These are phyloP conservation scores for Meloidogyne floridensis DNA, from an alignment of 1,140 invertebrate genomes.

Conservation along the genomic window DNA sequence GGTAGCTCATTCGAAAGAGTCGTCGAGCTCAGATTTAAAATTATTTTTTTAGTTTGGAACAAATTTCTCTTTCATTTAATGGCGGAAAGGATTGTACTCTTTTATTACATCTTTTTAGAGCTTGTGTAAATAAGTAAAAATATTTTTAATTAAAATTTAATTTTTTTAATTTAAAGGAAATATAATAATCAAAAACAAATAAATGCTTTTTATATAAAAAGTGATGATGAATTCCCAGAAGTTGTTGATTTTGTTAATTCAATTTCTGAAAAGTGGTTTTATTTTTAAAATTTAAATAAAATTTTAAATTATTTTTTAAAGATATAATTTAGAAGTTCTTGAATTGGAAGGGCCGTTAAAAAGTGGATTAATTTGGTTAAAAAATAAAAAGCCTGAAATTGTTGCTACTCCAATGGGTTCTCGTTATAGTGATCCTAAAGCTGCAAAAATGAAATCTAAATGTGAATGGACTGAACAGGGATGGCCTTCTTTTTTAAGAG, in stretches of 20 bases:
- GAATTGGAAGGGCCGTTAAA: constrained; percentile 40
- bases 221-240: constrained; percentile 39
- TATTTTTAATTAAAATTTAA: constrained; percentile 6
- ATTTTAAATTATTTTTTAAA: constrained; percentile 9
- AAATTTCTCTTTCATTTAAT: constrained; percentile 78
- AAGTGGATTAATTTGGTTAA: constrained; percentile 39
- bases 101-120: constrained; percentile 46
- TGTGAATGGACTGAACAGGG: constrained; percentile 51
- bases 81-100: constrained; percentile 88
- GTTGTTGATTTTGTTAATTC: constrained; percentile 31
- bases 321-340: constrained; percentile 42
- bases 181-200: constrained; percentile 34
- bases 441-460: constrained; percentile 44
- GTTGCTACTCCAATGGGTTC: constrained; percentile 50
- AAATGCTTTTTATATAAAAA: constrained; percentile 33
- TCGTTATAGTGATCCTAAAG: constrained; percentile 43
- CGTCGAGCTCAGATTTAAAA: too few species aligned
- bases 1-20: too few species aligned
- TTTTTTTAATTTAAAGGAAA: constrained; percentile 29
- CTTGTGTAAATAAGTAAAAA: constrained; percentile 40
- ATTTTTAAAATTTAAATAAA: constrained; percentile 8
- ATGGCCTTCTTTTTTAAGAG: constrained; percentile 51
- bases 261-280: constrained; percentile 35
- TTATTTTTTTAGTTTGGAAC: constrained; percentile 71
- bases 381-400: constrained; percentile 43